phyloP scores from a whole-genome alignment of 1,140 invertebrate genomes.

The Zaprionus tsacasi region DNA sequence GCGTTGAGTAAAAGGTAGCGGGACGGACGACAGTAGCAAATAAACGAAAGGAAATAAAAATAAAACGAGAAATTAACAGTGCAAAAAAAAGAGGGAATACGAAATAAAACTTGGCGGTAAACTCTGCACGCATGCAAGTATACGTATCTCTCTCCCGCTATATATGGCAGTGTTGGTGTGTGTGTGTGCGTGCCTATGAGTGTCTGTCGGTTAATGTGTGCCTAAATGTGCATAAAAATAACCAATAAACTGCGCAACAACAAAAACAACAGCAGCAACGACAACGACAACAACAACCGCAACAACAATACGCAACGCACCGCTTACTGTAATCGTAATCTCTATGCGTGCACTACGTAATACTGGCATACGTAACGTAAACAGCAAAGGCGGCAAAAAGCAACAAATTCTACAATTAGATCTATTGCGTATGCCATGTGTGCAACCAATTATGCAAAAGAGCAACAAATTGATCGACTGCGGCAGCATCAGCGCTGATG shows the following conservation, averaged over 20 bases:
- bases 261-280: slow-evolving; percentile 44
- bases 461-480: slow-evolving; percentile 64
- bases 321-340: slow-evolving; percentile 46
- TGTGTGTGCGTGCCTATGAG: slow-evolving; percentile 19
- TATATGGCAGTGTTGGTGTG: slow-evolving; percentile 9
- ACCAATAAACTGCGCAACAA: slow-evolving; percentile 53
- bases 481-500: slow-evolving; percentile 54
- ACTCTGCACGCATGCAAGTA: slow-evolving; percentile 25
- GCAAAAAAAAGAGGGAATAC: slow-evolving; percentile 29
- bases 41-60: slow-evolving; percentile 59
- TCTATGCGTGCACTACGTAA: slow-evolving; percentile 51
- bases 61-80: slow-evolving; percentile 52
- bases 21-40: slow-evolving; percentile 31
- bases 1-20: slow-evolving; percentile 37
- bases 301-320: slow-evolving; percentile 35
- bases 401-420: slow-evolving; percentile 32
- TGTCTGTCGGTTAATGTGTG: slow-evolving; percentile 29
- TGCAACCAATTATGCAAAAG: slow-evolving; percentile 74
- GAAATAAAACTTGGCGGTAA: slow-evolving; percentile 50
- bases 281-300: slow-evolving; percentile 47
- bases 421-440: slow-evolving; percentile 55
- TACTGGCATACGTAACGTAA: slow-evolving; percentile 63
- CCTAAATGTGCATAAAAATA: slow-evolving; percentile 54
- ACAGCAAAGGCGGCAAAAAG: slow-evolving; percentile 52
- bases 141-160: slow-evolving; percentile 3